These are phyloP conservation scores for Dicyrtomina minuta DNA, from an alignment of 2,888 invertebrate genomes.

Conservation along the genomic window DNA sequence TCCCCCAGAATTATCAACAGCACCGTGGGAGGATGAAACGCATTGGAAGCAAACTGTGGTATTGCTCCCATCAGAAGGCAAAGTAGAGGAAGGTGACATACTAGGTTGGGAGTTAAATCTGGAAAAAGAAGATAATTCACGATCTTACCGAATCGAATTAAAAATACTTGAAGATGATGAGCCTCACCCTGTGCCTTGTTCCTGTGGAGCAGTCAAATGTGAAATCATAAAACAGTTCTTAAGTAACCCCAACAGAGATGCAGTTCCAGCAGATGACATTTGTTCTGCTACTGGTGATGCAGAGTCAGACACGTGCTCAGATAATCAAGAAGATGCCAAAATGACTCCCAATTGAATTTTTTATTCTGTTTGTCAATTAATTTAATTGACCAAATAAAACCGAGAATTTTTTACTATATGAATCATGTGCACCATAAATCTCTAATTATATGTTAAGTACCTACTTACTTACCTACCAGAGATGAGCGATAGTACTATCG, in stretches of 20 bases:
- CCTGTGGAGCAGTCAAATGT: constrained; percentile 76
- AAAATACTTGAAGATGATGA: constrained; percentile 66
- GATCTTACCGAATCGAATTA: constrained; percentile 69
- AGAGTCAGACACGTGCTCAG: not conserved
- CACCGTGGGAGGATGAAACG: constrained; percentile 62
- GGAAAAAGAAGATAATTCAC: constrained; percentile 58
- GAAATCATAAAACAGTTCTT: constrained; percentile 64
- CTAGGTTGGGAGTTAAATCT: constrained; percentile 55
- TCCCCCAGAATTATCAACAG: constrained; percentile 46
- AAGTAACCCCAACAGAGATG: not conserved
- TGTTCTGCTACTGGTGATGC: no score
- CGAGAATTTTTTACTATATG: no score
- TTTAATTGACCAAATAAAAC: no score
- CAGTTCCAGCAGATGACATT: not conserved
- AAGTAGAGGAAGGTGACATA: constrained; percentile 57
- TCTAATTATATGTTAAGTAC: no score
- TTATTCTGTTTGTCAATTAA: no score
- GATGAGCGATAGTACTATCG: no score
- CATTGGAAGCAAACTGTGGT: constrained; percentile 77
- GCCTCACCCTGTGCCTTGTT: constrained; percentile 76
- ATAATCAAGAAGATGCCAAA: not conserved
- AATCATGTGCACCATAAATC: no score
- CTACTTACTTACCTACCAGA: no score
- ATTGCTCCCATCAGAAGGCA: constrained; percentile 68
- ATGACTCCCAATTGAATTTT: no score